Evolutionary conservation across 2,113 vertebrate species (phyloP).

Genomic region (Stomatorhinus ivindoensis): DNA sequence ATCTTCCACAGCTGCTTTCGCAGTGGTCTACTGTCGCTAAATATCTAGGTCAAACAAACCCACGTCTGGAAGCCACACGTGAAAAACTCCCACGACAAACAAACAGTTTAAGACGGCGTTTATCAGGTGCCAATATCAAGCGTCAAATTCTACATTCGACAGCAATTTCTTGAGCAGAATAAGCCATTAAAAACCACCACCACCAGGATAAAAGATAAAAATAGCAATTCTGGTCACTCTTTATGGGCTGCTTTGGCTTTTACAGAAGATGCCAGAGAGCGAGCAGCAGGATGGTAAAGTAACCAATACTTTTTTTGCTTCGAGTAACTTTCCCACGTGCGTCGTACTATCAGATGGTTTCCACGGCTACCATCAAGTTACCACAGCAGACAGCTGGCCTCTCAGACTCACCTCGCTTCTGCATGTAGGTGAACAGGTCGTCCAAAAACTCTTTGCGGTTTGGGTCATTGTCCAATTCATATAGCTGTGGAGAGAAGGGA

Average conservation of each 20-base stretch:
- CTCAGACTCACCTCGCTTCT: conserved; percentile 77
- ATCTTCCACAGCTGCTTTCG: background rate
- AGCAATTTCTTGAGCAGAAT: background rate
- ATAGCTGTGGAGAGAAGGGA: conserved; percentile 63
- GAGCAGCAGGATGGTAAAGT: background rate
- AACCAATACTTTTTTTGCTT: background rate
- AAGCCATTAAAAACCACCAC: background rate
- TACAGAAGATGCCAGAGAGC: background rate
- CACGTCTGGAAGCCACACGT: background rate
- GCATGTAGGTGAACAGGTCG: conserved; percentile 95
- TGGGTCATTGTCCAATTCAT: conserved; percentile 86
- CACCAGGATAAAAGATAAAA: background rate
- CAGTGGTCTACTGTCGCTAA: background rate
- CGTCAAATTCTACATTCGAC: background rate
- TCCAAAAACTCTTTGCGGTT: conserved; percentile 94
- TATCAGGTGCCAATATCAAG: background rate
- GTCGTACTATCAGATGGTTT: background rate
- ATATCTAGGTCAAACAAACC: background rate
- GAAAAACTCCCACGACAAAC: background rate
- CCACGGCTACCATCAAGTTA: background rate
- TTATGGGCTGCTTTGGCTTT: background rate
- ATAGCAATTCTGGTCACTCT: background rate
- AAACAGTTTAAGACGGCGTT: background rate
- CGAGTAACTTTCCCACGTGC: background rate
- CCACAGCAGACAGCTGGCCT: background rate